Conservation (phyloP, 1,140 invertebrate genomes). For the Aethina tumida region DNA sequence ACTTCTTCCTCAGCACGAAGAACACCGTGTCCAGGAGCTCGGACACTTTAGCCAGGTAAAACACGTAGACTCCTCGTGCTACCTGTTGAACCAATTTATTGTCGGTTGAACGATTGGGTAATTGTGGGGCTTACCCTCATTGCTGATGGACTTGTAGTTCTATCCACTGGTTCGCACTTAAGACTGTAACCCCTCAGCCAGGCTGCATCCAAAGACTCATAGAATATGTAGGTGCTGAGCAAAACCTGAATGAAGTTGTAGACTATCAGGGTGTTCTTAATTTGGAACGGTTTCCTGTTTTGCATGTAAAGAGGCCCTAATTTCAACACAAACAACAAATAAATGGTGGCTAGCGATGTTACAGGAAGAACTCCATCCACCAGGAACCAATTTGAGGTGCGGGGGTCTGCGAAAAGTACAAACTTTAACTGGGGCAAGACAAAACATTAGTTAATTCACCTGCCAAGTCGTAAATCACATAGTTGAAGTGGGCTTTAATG, state of each 20-base stretch:
- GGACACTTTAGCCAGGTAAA: slow-evolving; percentile 83
- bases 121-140: no score
- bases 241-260: slow-evolving; percentile 84
- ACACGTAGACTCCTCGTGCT: slow-evolving; percentile 77
- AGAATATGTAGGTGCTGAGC: slow-evolving; percentile 57
- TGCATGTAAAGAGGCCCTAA: slow-evolving; percentile 81
- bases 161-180: slow-evolving; percentile 57
- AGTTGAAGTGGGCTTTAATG: no score
- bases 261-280: slow-evolving; percentile 64
- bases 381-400: slow-evolving; percentile 74
- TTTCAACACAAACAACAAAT: slow-evolving; percentile 63
- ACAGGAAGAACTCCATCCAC: slow-evolving; percentile 77
- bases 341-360: slow-evolving; percentile 59
- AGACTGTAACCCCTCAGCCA: slow-evolving; percentile 42
- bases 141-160: slow-evolving; percentile 47
- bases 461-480: no score
- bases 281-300: slow-evolving; percentile 75
- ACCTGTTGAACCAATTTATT: no score
- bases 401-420: slow-evolving; percentile 48
- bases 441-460: no score
- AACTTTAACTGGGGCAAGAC: no score
- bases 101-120: no score
- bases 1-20: slow-evolving; percentile 79
- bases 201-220: slow-evolving; percentile 22
- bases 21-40: slow-evolving; percentile 88